Conservation (phyloP, 2,888 invertebrate genomes). For the Stratiomys singularior region DNA sequence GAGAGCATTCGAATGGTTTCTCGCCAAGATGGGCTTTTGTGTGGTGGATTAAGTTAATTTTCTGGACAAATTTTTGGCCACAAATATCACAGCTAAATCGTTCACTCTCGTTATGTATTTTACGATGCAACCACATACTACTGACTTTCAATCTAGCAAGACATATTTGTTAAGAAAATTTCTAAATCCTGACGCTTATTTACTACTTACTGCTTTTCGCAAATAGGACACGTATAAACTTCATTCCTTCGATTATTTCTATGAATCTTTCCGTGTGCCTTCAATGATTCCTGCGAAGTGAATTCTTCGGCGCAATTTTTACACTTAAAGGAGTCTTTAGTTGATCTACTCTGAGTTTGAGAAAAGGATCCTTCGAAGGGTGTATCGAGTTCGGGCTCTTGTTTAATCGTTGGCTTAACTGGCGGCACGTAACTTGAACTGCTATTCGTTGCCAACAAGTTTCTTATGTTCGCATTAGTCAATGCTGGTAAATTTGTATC, state of each 20-base stretch:
- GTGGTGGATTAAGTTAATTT: conserved; percentile 65
- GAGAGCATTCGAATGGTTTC: conserved; percentile 63
- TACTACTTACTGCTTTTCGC: conserved; percentile 63
- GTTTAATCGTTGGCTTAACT: background rate
- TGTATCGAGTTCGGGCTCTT: background rate
- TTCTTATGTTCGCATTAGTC: background rate
- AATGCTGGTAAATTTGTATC: background rate
- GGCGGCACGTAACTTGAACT: background rate
- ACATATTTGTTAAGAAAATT: background rate
- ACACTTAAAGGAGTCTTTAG: background rate
- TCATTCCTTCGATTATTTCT: conserved; percentile 61
- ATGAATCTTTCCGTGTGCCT: conserved; percentile 63
- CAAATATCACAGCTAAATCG: conserved; percentile 65
- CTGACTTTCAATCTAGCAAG: conserved; percentile 61
- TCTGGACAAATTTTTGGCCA: conserved; percentile 66
- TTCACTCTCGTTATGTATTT: conserved; percentile 65
- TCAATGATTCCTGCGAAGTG: conserved; percentile 53
- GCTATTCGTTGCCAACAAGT: background rate
- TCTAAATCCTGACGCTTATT: background rate
- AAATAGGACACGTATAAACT: conserved; percentile 64
- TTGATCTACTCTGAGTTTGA: background rate
- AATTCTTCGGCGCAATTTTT: conserved; percentile 58
- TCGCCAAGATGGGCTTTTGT: conserved; percentile 64
- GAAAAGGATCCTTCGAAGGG: background rate
- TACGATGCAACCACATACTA: conserved; percentile 66